Evolutionary conservation across 2,888 invertebrate species (phyloP), one percentile per base, ranked within the genome.

Genomic region (Ochlodes sylvanus): DNA sequence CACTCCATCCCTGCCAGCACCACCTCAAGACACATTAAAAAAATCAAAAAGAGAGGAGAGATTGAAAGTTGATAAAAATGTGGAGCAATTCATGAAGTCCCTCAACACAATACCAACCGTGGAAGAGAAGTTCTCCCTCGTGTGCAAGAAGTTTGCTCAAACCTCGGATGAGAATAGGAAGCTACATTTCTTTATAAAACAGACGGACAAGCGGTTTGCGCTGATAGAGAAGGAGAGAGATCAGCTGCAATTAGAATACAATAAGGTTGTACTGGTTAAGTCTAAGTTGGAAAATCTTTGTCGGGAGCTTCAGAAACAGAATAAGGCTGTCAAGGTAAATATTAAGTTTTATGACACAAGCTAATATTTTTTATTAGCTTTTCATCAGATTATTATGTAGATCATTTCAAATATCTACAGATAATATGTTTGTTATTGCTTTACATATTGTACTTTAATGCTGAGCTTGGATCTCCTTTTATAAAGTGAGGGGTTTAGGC

Each of bases 261-360:
- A 97, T 75, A 98, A 97, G 88, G 95, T 96, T 60, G 94, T 98
- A 63, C 94, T 98, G 57, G 95, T 97, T 57, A 96, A 97, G 73
- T 96, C 97, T 32, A 96, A 97, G 80, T 89, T 99, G 75, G 98
- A 99, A 85, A 97, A 96, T 82, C 94, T 99, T 5, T 99, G 99
- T 82, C 92, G 99, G 10, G 98, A 99, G 85, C 94, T 99, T 55
- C 99, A 99, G 88, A 97, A 97, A 82, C 97, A 98, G 78, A 98
- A 98, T 83, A 98, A 98, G 85, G 95, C 96, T 61, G 96, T 98
- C 17, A 98, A 98, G 94, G 97, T 97, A 90, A 74, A 76, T 74
- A 38, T 38, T 12, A 12, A 12, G 12, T 38, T 38, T 38, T 10
- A 34, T 27, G 27, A n/a, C n/a, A n/a, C n/a, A n/a, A n/a, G n/a